Percentiles rank a stretch among this genome's conserved stretches.
Conservation (phyloP, 2,113 vertebrate genomes). For the Tringa solitaria region DNA sequence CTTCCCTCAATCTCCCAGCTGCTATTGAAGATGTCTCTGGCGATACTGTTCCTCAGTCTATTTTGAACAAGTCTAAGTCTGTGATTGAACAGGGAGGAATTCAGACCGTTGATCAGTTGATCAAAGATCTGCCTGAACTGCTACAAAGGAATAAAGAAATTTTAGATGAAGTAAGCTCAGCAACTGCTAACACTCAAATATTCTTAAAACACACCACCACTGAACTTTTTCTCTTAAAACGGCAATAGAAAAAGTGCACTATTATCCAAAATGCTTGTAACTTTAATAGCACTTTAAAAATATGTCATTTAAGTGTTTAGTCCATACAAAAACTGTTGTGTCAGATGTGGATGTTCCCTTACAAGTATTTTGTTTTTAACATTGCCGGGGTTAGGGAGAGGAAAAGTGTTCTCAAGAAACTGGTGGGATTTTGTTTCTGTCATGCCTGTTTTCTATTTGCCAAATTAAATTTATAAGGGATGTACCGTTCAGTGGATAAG, state of each 20-base stretch:
- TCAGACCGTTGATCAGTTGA: slow-evolving; percentile 93
- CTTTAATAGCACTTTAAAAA: neutral
- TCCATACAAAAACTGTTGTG: neutral
- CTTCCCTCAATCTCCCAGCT: slow-evolving; percentile 96
- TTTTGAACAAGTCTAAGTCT: slow-evolving; percentile 88
- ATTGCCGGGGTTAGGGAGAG: rapidly evolving
- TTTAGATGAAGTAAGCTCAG: slow-evolving; percentile 85
- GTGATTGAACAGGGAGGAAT: slow-evolving; percentile 91
- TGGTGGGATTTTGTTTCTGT: neutral
- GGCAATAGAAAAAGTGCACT: neutral
- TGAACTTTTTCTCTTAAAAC: neutral
- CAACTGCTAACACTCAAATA: neutral
- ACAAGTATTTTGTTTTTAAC: neutral
- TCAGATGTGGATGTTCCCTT: neutral
- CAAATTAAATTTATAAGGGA: neutral
- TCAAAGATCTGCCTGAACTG: slow-evolving; percentile 92
- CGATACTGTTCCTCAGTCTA: slow-evolving; percentile 93
- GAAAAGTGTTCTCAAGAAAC: neutral
- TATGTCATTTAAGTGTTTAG: neutral
- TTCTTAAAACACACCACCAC: neutral
- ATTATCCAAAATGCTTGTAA: neutral
- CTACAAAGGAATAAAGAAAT: slow-evolving; percentile 96
- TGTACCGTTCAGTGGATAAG: no score
- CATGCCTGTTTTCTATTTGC: neutral
- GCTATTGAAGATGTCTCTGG: slow-evolving; percentile 96